Conservation (phyloP, 2,797 vertebrate genomes). For the Denticeps clupeoides region DNA sequence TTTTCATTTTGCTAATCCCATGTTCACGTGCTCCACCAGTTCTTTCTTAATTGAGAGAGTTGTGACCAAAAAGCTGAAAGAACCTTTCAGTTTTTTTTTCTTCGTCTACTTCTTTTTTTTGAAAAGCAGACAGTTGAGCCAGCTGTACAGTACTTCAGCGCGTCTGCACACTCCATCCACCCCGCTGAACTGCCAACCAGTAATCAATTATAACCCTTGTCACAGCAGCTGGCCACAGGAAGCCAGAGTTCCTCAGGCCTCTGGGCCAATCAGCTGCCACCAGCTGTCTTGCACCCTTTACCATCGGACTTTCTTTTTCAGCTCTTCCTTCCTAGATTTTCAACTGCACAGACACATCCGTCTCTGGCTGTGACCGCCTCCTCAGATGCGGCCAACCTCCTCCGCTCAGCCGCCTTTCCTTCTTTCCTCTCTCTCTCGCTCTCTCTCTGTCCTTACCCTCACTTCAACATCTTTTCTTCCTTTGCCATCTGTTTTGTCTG, state of each 20-base stretch:
- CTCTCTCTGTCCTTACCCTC: background rate
- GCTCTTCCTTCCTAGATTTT: slow-evolving; percentile 56
- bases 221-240: slow-evolving; percentile 83
- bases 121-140: slow-evolving; percentile 36
- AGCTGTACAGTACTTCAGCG: slow-evolving; percentile 49
- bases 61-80: slow-evolving; percentile 5
- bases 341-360: slow-evolving; percentile 48
- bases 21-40: no score
- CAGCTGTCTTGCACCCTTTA: slow-evolving; percentile 58
- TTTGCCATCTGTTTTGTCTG: slow-evolving; percentile 16
- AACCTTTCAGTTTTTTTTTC: background rate
- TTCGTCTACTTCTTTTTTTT: slow-evolving; percentile 10
- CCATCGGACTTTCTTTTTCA: slow-evolving; percentile 52
- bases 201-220: slow-evolving; percentile 84
- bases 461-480: background rate
- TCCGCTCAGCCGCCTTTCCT: slow-evolving; percentile 33
- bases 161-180: slow-evolving; percentile 64
- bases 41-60: slow-evolving; percentile 13
- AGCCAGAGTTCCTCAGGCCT: slow-evolving; percentile 67
- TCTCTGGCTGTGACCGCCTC: slow-evolving; percentile 34
- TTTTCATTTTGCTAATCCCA: no score
- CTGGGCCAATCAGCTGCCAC: slow-evolving; percentile 68
- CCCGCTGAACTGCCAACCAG: slow-evolving; percentile 67
- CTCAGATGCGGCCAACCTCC: no score
- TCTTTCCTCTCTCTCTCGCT: background rate